These are phyloP conservation scores for Myotis pilosus DNA, from an alignment of 2,797 vertebrate genomes.

Conservation along the genomic window DNA sequence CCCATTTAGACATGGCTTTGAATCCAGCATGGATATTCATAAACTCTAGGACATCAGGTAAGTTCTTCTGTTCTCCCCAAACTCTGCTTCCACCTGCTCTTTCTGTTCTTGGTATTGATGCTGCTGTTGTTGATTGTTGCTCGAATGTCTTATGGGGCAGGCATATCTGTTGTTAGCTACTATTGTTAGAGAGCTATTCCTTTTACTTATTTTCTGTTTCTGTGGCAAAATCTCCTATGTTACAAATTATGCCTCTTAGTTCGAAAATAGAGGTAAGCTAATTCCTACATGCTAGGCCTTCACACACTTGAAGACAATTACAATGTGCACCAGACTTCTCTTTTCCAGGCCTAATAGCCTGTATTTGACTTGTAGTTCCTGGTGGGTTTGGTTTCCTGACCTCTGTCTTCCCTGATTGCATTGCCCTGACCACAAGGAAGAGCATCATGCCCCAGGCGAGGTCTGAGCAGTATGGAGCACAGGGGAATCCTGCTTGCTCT, in stretches of 20 bases:
- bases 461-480: neutral
- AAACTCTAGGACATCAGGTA: neutral
- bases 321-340: neutral
- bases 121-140: accelerated
- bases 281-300: neutral
- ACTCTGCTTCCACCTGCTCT: neutral
- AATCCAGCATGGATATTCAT: neutral
- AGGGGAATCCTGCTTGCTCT: neutral
- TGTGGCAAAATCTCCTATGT: neutral
- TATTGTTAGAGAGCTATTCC: neutral
- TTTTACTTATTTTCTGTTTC: neutral
- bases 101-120: neutral
- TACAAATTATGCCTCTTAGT: neutral
- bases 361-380: neutral
- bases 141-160: accelerated
- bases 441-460: neutral
- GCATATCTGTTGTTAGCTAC: neutral
- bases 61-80: neutral
- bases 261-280: neutral
- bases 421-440: neutral
- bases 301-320: neutral
- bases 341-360: neutral
- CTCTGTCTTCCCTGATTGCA: neutral
- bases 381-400: neutral
- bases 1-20: neutral